Base-by-base conservation (phyloP, 2,113 vertebrate genomes). In the Anolis carolinensis region DNA sequence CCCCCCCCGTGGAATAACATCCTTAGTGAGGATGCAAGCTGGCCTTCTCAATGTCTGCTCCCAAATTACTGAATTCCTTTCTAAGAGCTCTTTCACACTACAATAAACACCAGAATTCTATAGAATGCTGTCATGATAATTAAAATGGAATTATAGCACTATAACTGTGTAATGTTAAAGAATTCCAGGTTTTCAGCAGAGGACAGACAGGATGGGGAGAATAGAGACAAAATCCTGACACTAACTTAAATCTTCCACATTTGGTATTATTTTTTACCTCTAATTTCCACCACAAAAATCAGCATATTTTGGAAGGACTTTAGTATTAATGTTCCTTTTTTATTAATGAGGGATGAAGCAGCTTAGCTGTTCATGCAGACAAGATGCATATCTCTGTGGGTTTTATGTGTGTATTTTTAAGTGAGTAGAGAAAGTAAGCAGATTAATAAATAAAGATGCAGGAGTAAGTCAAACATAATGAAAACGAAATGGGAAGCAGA, bases 381-480 rank as follows among this genome's bases (percentile, higher is more conserved):
- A 77, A 18, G 77, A 25, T 71, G 76, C 79, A 65, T 4, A 67
- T 79, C 80, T 75, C 80, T 76, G 59, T 73, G 73, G 81, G 68
- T 83, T 90, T 78, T 89, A 1, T 36, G n/a, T 59, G 11, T 18
- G 4, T 34, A n/a, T 59, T 55, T 52, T 55, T 63, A 1, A 30
- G 71, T 39, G 20, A 48, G 39, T 67, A 34, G n/a, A 48, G 74
- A 82, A 93, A 93, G 91, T 55, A 89, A 88, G 65, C n/a, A 86
- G 62, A 73, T 90, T 87, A 92, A 95, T 90, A 92, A 92, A 91
- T 86, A 84, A 93, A 89, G 2, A n/a, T 34, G 52, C 88, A 83
- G 89, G 76, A 39, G 9, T 81, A 82, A 79, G 63, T 82, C 72
- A 70, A 90, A 89, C 27, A 62, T 92, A 92, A 90, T 74, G 27